A percentile compares a stretch with the other conserved stretches of the same genome.
Evolutionary conservation across 2,888 invertebrate genomes (phyloP).

Genomic region (Cheilosia impressa): DNA sequence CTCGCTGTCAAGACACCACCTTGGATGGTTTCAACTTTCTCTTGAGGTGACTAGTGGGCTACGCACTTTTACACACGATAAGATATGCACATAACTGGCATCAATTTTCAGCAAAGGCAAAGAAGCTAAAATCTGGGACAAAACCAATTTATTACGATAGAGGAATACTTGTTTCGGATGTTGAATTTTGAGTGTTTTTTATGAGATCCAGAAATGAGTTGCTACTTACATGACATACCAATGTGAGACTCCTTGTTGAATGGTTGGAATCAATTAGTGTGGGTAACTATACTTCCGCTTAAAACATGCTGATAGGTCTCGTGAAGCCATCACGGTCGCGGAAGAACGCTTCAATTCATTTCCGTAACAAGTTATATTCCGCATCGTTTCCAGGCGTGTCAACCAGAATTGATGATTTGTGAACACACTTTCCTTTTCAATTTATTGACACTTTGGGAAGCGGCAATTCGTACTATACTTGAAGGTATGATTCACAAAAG

Average conservation of each 20-base stretch:
- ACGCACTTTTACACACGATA: conserved; percentile 38
- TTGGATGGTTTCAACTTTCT: conserved; percentile 51
- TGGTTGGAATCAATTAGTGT: background rate
- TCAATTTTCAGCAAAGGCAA: conserved; percentile 22
- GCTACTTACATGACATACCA: background rate
- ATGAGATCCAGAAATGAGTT: background rate
- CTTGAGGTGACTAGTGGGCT: conserved; percentile 18
- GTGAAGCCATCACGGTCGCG: conserved; percentile 34
- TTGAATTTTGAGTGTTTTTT: background rate
- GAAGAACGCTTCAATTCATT: conserved; percentile 29
- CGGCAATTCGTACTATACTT: no score
- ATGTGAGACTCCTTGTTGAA: background rate
- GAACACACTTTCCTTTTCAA: no score
- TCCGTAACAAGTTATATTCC: conserved; percentile 4
- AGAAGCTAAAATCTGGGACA: conserved; percentile 50
- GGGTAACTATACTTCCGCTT: conserved; percentile 21
- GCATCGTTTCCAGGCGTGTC: no score
- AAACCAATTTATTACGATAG: background rate
- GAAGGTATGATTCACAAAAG: no score
- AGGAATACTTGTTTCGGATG: background rate
- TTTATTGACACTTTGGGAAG: no score
- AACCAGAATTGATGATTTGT: no score
- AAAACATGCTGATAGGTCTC: conserved; percentile 1
- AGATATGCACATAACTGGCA: background rate
- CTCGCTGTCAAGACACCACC: conserved; percentile 20